A percentile compares a stretch with the other conserved stretches of the same genome.
Conservation (phyloP, 2,888 invertebrate species). For the Phorcus lineatus region DNA sequence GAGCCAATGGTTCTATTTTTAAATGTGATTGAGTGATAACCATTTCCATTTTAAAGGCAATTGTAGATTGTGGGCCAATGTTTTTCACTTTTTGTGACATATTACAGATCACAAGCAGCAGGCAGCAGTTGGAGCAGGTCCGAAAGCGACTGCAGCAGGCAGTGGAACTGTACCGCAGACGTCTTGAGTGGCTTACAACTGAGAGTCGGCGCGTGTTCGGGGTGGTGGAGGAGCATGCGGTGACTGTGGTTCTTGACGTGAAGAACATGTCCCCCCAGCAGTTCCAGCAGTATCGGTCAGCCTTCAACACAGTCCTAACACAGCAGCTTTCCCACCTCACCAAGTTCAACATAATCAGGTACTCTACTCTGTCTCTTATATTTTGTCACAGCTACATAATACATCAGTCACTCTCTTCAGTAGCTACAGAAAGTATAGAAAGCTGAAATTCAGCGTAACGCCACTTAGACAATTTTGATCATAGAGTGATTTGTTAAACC, state of each 20-base stretch:
- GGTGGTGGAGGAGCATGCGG: slow-evolving; percentile 71
- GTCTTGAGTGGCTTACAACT: slow-evolving; percentile 74
- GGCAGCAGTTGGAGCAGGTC: slow-evolving; percentile 68
- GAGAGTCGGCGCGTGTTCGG: slow-evolving; percentile 75
- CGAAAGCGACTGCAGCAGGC: slow-evolving; percentile 68
- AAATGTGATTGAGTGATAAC: too few species aligned
- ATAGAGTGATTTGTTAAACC: too few species aligned
- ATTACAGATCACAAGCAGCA: slow-evolving; percentile 65
- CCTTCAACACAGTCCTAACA: slow-evolving; percentile 68
- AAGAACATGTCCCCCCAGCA: slow-evolving; percentile 71
- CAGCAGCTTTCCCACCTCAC: slow-evolving; percentile 72
- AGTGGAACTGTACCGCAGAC: slow-evolving; percentile 66
- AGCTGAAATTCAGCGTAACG: too few species aligned
- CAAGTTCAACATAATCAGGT: slow-evolving; percentile 75
- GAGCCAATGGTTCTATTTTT: too few species aligned
- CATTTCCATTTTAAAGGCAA: too few species aligned
- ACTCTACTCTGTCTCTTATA: slow-evolving; percentile 8
- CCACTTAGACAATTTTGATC: too few species aligned
- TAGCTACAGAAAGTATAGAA: too few species aligned
- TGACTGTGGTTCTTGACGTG: slow-evolving; percentile 73
- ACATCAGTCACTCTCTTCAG: too few species aligned
- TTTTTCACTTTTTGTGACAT: background rate
- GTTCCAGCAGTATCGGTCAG: slow-evolving; percentile 73
- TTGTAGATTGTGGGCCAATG: too few species aligned
- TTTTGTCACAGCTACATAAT: too few species aligned